phyloP scores from a whole-genome alignment of 2,113 vertebrate genomes.

The Boulengeromyrus knoepffleri region DNA sequence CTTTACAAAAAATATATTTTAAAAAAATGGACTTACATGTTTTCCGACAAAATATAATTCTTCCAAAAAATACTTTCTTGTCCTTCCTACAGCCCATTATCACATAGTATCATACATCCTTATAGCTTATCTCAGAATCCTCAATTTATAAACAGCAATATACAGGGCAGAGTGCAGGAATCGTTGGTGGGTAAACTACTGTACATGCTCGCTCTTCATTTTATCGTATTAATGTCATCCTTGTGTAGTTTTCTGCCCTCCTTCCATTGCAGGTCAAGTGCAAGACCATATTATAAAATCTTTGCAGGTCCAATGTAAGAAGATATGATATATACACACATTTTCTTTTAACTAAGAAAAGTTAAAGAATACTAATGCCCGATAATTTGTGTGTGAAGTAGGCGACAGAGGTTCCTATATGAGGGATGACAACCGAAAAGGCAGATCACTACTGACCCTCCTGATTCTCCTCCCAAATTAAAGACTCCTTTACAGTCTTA shows the following conservation, averaged over 20 bases:
- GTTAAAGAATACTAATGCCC: background rate
- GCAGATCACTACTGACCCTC: background rate
- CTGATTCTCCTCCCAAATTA: background rate
- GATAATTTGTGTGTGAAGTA: background rate
- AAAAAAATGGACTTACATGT: conserved; percentile 99
- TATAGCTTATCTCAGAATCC: conserved; percentile 20
- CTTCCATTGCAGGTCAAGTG: background rate
- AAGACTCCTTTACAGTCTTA: background rate
- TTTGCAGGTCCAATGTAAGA: conserved; percentile 5
- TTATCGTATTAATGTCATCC: background rate
- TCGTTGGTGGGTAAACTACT: background rate
- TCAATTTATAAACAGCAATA: conserved; percentile 16
- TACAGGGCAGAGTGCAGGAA: conserved; percentile 8
- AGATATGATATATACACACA: background rate
- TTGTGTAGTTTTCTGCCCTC: background rate
- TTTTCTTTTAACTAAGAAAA: background rate
- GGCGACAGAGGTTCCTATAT: background rate
- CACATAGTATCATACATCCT: conserved; percentile 66
- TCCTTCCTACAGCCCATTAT: conserved; percentile 93
- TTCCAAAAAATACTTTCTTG: conserved; percentile 99
- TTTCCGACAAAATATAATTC: conserved; percentile 99
- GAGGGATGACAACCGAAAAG: background rate
- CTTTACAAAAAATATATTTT: conserved; percentile 98
- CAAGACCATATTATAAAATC: background rate
- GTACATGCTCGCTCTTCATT: background rate